Percentiles rank a stretch among this genome's conserved stretches.
Evolutionary conservation across 1,140 invertebrate species (phyloP).

Genomic region (Procambarus clarkii): DNA sequence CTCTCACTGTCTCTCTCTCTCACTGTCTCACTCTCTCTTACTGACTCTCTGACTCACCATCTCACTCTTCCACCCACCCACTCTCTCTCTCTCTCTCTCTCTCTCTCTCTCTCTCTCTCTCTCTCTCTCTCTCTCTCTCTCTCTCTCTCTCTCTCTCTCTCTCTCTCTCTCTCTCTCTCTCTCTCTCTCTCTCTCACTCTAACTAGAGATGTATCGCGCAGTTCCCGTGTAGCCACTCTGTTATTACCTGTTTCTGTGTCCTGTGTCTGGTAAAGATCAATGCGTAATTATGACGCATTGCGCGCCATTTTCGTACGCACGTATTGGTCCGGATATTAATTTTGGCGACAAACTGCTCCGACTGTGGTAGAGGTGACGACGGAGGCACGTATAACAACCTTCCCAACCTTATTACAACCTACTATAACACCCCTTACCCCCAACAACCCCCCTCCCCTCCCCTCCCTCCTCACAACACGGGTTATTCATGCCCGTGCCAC

Average conservation of each 20-base stretch:
- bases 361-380: neutral
- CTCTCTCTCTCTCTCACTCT: neutral
- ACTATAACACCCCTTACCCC: too few species aligned
- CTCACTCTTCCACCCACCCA: too few species aligned
- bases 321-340: slow-evolving; percentile 4
- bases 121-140: too few species aligned
- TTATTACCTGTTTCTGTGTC: neutral
- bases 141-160: neutral
- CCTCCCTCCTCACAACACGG: too few species aligned
- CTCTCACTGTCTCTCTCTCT: neutral
- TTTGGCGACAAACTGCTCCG: slow-evolving; percentile 2
- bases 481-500: too few species aligned
- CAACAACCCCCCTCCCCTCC: too few species aligned
- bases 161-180: slow-evolving; percentile 15
- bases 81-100: too few species aligned
- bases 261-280: neutral
- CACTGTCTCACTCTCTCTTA: too few species aligned
- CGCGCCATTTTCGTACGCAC: neutral
- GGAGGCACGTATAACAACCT: too few species aligned
- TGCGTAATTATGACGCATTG: neutral
- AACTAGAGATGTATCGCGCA: neutral
- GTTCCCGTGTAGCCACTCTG: neutral
- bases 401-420: too few species aligned
- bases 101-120: too few species aligned
- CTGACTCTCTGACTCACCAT: too few species aligned